A percentile compares a stretch with the other conserved stretches of the same genome.
Conservation (phyloP, 2,888 invertebrate species). For the Leptodirus hochenwartii region DNA sequence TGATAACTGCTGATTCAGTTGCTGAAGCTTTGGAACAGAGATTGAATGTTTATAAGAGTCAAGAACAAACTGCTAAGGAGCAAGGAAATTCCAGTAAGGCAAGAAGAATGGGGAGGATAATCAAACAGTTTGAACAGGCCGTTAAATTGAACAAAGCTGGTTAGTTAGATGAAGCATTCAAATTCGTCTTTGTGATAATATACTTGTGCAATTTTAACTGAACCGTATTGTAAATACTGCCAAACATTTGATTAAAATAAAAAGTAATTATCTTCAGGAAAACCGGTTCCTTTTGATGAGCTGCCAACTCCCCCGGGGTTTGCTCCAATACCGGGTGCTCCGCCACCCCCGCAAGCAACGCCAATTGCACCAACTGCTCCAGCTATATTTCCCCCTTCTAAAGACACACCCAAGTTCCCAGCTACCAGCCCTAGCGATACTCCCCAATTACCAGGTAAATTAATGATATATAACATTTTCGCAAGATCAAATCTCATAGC, state of each 20-base stretch:
- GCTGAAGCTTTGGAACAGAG: conserved; percentile 70
- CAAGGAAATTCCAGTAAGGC: conserved; percentile 74
- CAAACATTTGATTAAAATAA: too few species aligned
- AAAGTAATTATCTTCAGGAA: too few species aligned
- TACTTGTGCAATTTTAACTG: too few species aligned
- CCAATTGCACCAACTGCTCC: conserved; percentile 15
- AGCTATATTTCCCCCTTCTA: conserved; percentile 12
- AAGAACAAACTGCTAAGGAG: conserved; percentile 57
- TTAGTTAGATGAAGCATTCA: too few species aligned
- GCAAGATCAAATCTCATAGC: too few species aligned
- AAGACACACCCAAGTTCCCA: conserved; percentile 10
- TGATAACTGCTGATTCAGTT: conserved; percentile 35
- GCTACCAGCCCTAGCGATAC: conserved; percentile 15
- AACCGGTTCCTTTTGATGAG: conserved; percentile 56
- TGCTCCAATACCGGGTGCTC: conserved; percentile 37
- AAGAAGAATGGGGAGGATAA: conserved; percentile 74
- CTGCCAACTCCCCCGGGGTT: conserved; percentile 76
- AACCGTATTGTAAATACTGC: too few species aligned
- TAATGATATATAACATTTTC: background rate
- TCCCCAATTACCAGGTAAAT: conserved; percentile 13
- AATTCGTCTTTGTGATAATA: too few species aligned
- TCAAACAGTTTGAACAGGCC: conserved; percentile 84
- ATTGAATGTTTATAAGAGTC: conserved; percentile 59
- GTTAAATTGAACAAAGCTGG: conserved; percentile 63
- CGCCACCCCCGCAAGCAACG: conserved; percentile 7